Percentiles rank a stretch among this genome's conserved stretches.
Conservation (phyloP, 1,140 invertebrate genomes). For the Panagrolaimus sp. region DNA sequence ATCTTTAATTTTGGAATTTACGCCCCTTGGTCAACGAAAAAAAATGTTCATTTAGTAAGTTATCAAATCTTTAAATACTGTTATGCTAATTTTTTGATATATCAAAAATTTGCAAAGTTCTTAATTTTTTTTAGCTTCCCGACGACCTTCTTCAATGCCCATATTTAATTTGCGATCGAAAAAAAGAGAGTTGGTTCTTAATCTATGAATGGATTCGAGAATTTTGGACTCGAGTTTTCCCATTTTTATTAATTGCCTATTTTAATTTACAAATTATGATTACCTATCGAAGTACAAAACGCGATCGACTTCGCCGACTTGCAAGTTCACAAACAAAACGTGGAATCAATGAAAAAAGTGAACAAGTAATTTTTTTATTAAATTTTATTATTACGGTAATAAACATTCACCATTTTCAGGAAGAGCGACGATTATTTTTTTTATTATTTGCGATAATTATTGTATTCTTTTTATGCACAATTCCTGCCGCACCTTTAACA, state of each 20-base stretch:
- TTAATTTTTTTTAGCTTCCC: conserved; percentile 30
- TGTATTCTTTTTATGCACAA: conserved; percentile 58
- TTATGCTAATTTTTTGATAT: conserved; percentile 3
- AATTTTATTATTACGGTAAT: neutral
- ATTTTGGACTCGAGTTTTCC: conserved; percentile 55
- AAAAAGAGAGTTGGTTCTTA: conserved; percentile 46
- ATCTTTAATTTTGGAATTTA: conserved; percentile 56
- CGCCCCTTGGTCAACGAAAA: conserved; percentile 57
- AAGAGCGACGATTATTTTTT: conserved; percentile 56
- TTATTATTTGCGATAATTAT: conserved; percentile 57
- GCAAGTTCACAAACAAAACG: conserved; percentile 47
- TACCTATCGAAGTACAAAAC: conserved; percentile 56
- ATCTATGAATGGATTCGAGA: conserved; percentile 56
- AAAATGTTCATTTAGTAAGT: conserved; percentile 47
- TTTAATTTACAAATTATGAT: conserved; percentile 55
- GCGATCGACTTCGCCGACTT: conserved; percentile 48
- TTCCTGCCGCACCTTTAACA: conserved; percentile 56
- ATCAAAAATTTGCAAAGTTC: too few relatives aligned
- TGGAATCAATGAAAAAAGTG: conserved; percentile 49
- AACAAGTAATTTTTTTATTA: conserved; percentile 37
- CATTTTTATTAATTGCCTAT: conserved; percentile 56
- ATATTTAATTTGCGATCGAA: conserved; percentile 50
- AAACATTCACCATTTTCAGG: conserved; percentile 36
- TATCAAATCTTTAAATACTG: neutral
- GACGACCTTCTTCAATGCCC: conserved; percentile 41